Conservation (phyloP, 2,888 invertebrate species). For the Hemithea aestivaria region DNA sequence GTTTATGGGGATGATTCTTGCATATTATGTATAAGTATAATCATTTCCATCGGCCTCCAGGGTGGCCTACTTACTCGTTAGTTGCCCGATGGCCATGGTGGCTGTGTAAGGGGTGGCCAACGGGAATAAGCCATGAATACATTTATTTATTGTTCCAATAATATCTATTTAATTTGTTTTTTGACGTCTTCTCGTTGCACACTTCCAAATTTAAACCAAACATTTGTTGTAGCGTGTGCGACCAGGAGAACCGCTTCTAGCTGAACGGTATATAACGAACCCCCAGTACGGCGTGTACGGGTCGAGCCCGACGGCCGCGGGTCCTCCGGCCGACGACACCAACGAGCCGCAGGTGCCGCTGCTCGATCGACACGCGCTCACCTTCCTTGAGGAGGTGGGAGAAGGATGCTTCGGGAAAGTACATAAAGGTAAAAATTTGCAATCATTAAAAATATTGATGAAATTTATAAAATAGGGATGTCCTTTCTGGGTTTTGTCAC, state of each 20-base stretch:
- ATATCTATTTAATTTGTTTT: no score
- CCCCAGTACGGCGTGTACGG: constrained; percentile 84
- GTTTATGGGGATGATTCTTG: no score
- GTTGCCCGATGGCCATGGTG: no score
- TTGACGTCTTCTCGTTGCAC: constrained; percentile 27
- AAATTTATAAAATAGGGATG: no score
- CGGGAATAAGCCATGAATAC: no score
- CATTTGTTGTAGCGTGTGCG: constrained; percentile 69
- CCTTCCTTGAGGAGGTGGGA: constrained; percentile 87
- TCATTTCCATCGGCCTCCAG: no score
- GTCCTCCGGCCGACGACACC: constrained; percentile 43
- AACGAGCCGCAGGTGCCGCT: constrained; percentile 76
- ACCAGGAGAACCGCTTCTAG: constrained; percentile 81
- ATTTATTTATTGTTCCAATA: no score
- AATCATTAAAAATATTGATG: no score
- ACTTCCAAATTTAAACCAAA: constrained; percentile 22
- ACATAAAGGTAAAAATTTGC: constrained; percentile 91
- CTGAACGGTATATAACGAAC: constrained; percentile 87
- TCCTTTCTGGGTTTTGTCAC: no score
- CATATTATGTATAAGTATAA: no score
- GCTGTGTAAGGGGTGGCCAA: no score
- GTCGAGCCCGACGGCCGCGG: constrained; percentile 46
- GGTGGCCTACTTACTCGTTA: no score
- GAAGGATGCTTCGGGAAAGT: constrained; percentile 95
- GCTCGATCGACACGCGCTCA: constrained; percentile 82